Conservation (phyloP, 2,113 vertebrate genomes). For the Hippocampus guttulatus region DNA sequence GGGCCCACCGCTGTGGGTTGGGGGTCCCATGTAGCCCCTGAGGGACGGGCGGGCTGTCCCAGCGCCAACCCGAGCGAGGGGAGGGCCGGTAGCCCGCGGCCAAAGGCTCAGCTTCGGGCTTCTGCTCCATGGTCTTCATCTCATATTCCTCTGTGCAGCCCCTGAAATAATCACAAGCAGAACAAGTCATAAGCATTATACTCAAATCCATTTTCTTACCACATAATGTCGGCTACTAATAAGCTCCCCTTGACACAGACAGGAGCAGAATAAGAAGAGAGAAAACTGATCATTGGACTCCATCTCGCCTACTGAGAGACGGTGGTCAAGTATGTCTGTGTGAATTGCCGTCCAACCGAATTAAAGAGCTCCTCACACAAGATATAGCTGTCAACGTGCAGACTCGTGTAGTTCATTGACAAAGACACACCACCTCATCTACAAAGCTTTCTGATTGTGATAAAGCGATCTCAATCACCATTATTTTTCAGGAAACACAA, state of each 20-base stretch:
- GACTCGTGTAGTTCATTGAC: too few relatives aligned
- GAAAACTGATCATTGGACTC: constrained; percentile 41
- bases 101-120: constrained; percentile 75
- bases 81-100: constrained; percentile 74
- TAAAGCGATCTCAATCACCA: too few relatives aligned
- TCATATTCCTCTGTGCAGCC: constrained; percentile 87
- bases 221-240: constrained; percentile 30
- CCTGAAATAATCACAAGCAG: constrained; percentile 54
- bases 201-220: background rate
- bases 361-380: background rate
- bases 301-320: constrained; percentile 30
- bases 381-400: too few relatives aligned
- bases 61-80: constrained; percentile 80
- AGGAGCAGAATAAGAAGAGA: constrained; percentile 18
- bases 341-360: background rate
- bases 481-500: too few relatives aligned
- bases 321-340: constrained; percentile 18
- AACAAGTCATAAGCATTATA: background rate
- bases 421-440: too few relatives aligned
- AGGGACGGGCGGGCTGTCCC: constrained; percentile 77
- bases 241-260: constrained; percentile 32
- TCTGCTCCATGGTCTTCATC: constrained; percentile 79
- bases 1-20: constrained; percentile 73
- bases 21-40: constrained; percentile 68
- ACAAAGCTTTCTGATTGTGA: too few relatives aligned